Conservation (phyloP, 2,888 invertebrate species). For the Lasioglossum pauxillum region DNA sequence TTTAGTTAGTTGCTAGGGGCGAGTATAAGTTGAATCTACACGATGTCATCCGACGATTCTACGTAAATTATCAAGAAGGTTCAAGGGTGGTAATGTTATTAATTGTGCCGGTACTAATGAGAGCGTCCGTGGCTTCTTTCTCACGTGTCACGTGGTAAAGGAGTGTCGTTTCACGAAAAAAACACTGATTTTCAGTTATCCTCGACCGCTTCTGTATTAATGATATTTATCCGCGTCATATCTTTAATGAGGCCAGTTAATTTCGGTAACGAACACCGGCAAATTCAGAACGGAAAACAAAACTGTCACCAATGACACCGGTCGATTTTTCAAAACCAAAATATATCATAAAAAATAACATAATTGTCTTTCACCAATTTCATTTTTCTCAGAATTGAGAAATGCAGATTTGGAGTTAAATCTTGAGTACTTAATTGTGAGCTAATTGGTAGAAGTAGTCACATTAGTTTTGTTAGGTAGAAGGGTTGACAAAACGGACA, state of each 20-base stretch:
- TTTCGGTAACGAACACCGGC: background rate
- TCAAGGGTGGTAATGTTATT: constrained; percentile 19
- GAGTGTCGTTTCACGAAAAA: constrained; percentile 24
- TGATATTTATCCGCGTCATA: constrained; percentile 32
- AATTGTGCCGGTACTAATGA: constrained; percentile 59
- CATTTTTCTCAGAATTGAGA: background rate
- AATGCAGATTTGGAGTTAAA: background rate
- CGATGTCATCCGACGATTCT: background rate
- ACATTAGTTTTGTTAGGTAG: background rate
- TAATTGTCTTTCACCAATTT: background rate
- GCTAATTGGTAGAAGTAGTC: background rate
- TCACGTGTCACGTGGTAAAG: constrained; percentile 33
- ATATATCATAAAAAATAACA: background rate
- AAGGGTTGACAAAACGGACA: background rate
- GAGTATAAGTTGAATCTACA: too few relatives aligned
- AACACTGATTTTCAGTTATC: constrained; percentile 31
- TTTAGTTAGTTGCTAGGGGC: too few relatives aligned
- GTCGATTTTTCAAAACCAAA: background rate
- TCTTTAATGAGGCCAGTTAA: constrained; percentile 24
- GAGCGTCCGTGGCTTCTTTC: constrained; percentile 16
- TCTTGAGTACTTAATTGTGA: background rate
- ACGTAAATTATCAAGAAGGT: constrained; percentile 31
- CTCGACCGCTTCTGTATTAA: constrained; percentile 30
- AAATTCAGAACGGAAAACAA: background rate
- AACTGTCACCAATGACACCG: background rate